These are phyloP conservation scores for Arctia plantaginis DNA, from an alignment of 2,888 invertebrate genomes.

Conservation along the genomic window DNA sequence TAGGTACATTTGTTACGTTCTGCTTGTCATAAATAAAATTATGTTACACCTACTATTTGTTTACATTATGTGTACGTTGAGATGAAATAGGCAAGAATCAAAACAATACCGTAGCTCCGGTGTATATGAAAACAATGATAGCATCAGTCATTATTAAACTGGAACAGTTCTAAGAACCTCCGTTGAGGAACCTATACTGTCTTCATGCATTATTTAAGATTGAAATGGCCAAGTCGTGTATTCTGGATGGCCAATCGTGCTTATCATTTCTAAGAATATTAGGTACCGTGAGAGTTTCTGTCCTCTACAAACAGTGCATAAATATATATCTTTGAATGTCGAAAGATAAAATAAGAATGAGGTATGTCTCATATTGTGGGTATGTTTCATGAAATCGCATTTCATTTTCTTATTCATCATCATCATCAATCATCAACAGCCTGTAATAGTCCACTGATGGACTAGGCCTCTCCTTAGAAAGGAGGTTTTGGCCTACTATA, in stretches of 20 bases:
- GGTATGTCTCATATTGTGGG: neutral
- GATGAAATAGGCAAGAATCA: slow-evolving; percentile 3
- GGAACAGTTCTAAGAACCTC: slow-evolving; percentile 31
- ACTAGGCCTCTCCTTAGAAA: too few species aligned
- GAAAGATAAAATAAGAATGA: neutral
- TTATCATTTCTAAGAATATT: slow-evolving; percentile 37
- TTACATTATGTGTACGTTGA: neutral
- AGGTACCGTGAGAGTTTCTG: slow-evolving; percentile 20
- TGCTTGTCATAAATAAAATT: slow-evolving; percentile 22
- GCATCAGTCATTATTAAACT: slow-evolving; percentile 3
- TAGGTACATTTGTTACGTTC: slow-evolving; percentile 33
- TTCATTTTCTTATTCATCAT: too few species aligned
- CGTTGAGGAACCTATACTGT: slow-evolving; percentile 13
- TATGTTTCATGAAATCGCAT: too few species aligned
- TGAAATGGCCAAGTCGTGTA: slow-evolving; percentile 10
- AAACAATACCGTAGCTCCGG: neutral
- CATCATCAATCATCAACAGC: too few species aligned
- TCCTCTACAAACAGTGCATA: slow-evolving; percentile 14
- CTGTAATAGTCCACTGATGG: too few species aligned
- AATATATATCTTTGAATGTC: neutral
- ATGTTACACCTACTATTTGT: slow-evolving; percentile 20
- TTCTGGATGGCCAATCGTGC: slow-evolving; percentile 27
- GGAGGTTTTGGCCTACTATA: too few species aligned
- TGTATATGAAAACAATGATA: slow-evolving; percentile 5
- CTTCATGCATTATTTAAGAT: slow-evolving; percentile 12